Conservation (phyloP, 2,113 vertebrate genomes). For the Paratilapia polleni region DNA sequence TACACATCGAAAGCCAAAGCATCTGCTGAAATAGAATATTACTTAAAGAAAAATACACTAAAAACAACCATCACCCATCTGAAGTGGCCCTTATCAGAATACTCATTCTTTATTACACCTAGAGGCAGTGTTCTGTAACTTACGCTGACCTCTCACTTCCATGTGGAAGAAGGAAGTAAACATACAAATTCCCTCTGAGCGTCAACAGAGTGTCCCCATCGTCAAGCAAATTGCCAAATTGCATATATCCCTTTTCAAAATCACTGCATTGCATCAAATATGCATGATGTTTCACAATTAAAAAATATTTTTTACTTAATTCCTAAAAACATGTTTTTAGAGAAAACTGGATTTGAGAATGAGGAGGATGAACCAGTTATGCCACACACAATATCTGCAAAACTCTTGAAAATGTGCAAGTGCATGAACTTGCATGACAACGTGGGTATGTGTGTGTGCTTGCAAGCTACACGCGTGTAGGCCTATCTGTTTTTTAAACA, state of each 20-base stretch:
- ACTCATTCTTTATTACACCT: background rate
- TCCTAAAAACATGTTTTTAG: background rate
- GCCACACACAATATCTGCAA: conserved; percentile 21
- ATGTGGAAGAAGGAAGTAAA: conserved; percentile 5
- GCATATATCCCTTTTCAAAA: background rate
- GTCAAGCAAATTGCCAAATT: conserved; percentile 12
- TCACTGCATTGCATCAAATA: background rate
- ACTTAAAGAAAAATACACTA: background rate
- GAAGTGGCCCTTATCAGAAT: background rate
- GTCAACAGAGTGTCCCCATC: conserved; percentile 11
- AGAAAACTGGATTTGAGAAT: conserved; percentile 6
- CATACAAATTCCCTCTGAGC: conserved; percentile 8
- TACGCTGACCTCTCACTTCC: conserved; percentile 12
- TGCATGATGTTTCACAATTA: background rate
- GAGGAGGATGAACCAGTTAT: conserved; percentile 30
- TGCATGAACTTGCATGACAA: background rate
- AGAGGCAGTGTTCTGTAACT: conserved; percentile 4
- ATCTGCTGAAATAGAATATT: background rate
- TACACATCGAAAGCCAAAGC: background rate
- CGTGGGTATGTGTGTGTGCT: background rate
- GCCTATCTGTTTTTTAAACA: conserved; percentile 15
- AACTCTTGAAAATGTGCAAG: conserved; percentile 15
- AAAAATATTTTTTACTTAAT: background rate
- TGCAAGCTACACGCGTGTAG: background rate
- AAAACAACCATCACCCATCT: background rate